Base-by-base conservation (phyloP, 2,888 invertebrate genomes). In the Neria commutata region DNA sequence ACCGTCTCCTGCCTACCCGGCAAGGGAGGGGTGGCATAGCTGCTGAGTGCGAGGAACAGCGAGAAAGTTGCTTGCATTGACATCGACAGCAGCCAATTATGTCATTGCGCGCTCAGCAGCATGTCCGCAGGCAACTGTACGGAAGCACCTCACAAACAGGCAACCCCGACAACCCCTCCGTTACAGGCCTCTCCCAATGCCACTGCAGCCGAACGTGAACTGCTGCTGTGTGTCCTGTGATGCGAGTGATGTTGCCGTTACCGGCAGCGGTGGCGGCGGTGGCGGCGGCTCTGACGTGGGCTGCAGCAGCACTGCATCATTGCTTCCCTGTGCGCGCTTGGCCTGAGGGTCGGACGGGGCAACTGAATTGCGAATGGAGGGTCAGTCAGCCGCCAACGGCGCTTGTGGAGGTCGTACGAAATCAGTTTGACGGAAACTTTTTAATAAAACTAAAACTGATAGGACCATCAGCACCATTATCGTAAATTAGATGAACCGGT, bases 21-120 rank as follows among this genome's bases (percentile, higher is more conserved):
- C n/a, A n/a, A n/a, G n/a, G n/a, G n/a, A n/a, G n/a, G n/a, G n/a
- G n/a, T n/a, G n/a, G n/a, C n/a, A n/a, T n/a, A n/a, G n/a, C n/a
- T n/a, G n/a, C n/a, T n/a, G n/a, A n/a, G n/a, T n/a, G n/a, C n/a
- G n/a, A n/a, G n/a, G n/a, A n/a, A n/a, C n/a, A n/a, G n/a, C 54
- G 48, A 53, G 46, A 58, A 60, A 50, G 8, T 46, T 54, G 37
- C 37, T 42, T 47, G 33, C 58, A 63, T 53, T 64, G 64, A 59
- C 62, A 64, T 58, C n/a, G 24, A 59, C 61, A 58, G 55, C 62
- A 64, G 64, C 60, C 64, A 66, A 66, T 66, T 66, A 63, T 62
- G 54, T 57, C 53, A 54, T 53, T 55, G 57, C 56, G 46, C 52
- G 49, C 48, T 11, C 29, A 11, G 29, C 6, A 29, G 29, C 29